These are phyloP conservation scores for Drosophila gaucha DNA, from an alignment of 2,888 invertebrate genomes.

Conservation along the genomic window DNA sequence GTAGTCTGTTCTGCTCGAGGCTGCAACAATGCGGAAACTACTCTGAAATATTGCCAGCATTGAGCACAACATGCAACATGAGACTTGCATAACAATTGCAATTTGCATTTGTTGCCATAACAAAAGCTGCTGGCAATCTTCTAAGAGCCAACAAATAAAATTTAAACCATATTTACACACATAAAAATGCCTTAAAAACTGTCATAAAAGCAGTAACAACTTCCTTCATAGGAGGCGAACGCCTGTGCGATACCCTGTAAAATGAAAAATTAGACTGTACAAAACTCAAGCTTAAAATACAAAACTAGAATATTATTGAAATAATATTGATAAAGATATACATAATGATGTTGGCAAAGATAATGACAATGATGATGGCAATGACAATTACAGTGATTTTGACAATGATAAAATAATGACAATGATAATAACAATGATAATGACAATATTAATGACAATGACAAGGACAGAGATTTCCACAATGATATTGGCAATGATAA, in stretches of 20 bases:
- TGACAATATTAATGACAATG: neutral
- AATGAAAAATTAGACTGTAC: neutral
- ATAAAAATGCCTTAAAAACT: slow-evolving; percentile 62
- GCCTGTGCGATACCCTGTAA: slow-evolving; percentile 1
- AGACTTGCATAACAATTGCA: slow-evolving; percentile 58
- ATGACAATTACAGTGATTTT: neutral
- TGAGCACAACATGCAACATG: slow-evolving; percentile 18
- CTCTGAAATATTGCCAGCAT: slow-evolving; percentile 20
- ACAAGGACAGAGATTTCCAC: neutral
- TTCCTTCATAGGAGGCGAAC: fast-evolving
- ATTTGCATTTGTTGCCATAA: slow-evolving; percentile 55
- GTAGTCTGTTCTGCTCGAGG: slow-evolving; percentile 1
- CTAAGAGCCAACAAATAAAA: slow-evolving; percentile 57
- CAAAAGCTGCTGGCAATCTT: slow-evolving; percentile 48
- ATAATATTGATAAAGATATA: neutral
- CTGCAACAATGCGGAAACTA: slow-evolving; percentile 20
- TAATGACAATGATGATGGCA: neutral
- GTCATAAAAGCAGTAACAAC: slow-evolving; percentile 33
- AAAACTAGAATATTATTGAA: neutral
- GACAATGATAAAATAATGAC: neutral
- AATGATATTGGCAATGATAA: neutral
- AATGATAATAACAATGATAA: neutral
- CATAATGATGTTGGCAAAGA: neutral
- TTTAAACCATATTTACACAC: slow-evolving; percentile 59
- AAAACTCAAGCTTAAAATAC: too few species aligned